Evolutionary conservation across 2,888 invertebrate genomes (phyloP).

Genomic region (Lamproptera curius): DNA sequence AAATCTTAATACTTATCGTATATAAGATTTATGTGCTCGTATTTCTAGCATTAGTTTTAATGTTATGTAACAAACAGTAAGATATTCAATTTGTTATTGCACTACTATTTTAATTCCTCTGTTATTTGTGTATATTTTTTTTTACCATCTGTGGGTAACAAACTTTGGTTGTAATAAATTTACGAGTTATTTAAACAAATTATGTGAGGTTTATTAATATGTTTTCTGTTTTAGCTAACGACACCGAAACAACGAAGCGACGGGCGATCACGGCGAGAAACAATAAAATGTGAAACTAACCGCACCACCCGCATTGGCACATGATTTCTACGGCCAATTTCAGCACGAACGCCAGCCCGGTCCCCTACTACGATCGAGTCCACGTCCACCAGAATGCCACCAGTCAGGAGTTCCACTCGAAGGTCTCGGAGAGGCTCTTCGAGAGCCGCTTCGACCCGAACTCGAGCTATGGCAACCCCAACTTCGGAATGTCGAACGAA

Average conservation of each 20-base stretch:
- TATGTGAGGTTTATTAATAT: too few relatives aligned
- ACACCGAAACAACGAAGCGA: constrained; percentile 3
- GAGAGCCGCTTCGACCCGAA: constrained; percentile 32
- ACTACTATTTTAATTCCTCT: background rate
- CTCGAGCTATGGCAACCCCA: constrained; percentile 39
- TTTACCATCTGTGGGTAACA: too few relatives aligned
- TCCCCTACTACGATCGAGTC: constrained; percentile 38
- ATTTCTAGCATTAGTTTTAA: too few relatives aligned
- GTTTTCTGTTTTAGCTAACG: constrained; percentile 25
- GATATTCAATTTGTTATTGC: background rate
- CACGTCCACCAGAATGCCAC: constrained; percentile 45
- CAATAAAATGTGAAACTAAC: constrained; percentile 49
- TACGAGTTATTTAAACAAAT: background rate
- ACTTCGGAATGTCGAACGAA: constrained; percentile 44
- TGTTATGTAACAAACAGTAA: too few relatives aligned
- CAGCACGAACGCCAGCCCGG: constrained; percentile 45
- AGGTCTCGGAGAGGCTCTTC: constrained; percentile 29
- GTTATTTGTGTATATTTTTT: too few relatives aligned
- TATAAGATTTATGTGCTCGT: too few relatives aligned
- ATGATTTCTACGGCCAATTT: constrained; percentile 68
- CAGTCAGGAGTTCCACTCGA: constrained; percentile 27
- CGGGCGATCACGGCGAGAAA: constrained; percentile 20
- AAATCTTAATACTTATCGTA: too few relatives aligned
- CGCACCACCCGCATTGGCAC: constrained; percentile 42
- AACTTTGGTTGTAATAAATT: background rate